Evolutionary conservation across 2,113 vertebrate genomes (phyloP).

Genomic region (Dinomys branickii): DNA sequence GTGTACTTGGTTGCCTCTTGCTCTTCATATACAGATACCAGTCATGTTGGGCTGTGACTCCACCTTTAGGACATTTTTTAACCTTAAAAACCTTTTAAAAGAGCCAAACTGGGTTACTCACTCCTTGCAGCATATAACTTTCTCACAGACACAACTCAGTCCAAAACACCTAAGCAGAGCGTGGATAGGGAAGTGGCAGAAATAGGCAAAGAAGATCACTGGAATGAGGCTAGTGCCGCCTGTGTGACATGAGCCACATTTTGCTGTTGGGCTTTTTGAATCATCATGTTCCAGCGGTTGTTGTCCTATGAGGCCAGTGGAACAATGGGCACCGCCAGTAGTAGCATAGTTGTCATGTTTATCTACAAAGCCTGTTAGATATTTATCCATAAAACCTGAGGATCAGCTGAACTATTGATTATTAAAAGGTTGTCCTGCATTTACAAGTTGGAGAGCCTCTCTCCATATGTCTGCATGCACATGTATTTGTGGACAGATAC

Average conservation of each 20-base stretch:
- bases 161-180: not conserved
- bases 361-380: not conserved
- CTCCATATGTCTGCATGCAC: not conserved
- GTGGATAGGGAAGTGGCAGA: not conserved
- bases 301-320: not conserved
- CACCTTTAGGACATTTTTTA: not conserved
- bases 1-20: not conserved
- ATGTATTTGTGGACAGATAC: not conserved
- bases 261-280: not conserved
- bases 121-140: not conserved
- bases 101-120: not conserved
- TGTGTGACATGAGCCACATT: not conserved
- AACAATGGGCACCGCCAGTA: not conserved
- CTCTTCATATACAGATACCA: not conserved
- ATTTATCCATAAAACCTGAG: not conserved
- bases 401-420: conserved; percentile 6
- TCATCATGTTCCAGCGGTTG: not conserved
- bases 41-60: not conserved
- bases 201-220: not conserved
- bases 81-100: not conserved
- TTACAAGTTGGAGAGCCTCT: not conserved
- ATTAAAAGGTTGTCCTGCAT: not conserved
- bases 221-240: not conserved
- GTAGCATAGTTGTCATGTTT: not conserved
- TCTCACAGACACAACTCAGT: not conserved